Evolutionary conservation across 2,888 invertebrate species (phyloP), one percentile per base, ranked within the genome.

Genomic region (Merodon equestris): DNA sequence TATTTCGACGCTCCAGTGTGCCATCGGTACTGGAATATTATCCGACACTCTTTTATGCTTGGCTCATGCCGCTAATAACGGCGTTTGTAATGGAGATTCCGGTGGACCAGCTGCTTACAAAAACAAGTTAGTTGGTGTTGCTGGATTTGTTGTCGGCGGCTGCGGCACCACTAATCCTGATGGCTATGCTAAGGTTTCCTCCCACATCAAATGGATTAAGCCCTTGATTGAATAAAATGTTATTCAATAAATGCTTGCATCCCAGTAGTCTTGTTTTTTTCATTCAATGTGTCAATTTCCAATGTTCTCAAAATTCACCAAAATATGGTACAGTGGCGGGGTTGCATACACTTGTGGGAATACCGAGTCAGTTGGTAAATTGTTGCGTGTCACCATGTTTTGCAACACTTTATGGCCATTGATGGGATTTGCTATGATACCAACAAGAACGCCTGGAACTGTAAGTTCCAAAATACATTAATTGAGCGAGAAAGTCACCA

Each of bases 51-150:
- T 84, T 1, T 74, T 88, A 40, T 88, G 88, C 58, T 83, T 88
- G 72, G 73, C 50, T 2, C 85, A 85, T 63, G 36, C 27, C 1
- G 18, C 12, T 1, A 72, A 82, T 14, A 75, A 85, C 77, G 88
- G 88, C 7, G 86, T 85, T 19, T 88, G 88, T 51, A 83, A 84
- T 19, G 88, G 87, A 9, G 88, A 88, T 67, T 87, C 87, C 1
- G 88, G 88, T 36, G 88, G 88, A 9, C 88, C 88, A n/a, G 87
- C 86, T n/a, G 82, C 85, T 34, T 85, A 85, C 27, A 73, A 83
- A 0, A 83, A 82, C 0, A 68, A 73, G 17, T 73, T 88, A 18
- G 84, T 86, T 9, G 88, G 88, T 54, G 82, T 88, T 17, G 84
- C 87, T 56, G 87, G 86, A 44, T 88, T 86, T 60, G 83, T 86